These are phyloP conservation scores for Lacanobia wlatinum DNA, from an alignment of 2,888 invertebrate species.

Conservation along the genomic window DNA sequence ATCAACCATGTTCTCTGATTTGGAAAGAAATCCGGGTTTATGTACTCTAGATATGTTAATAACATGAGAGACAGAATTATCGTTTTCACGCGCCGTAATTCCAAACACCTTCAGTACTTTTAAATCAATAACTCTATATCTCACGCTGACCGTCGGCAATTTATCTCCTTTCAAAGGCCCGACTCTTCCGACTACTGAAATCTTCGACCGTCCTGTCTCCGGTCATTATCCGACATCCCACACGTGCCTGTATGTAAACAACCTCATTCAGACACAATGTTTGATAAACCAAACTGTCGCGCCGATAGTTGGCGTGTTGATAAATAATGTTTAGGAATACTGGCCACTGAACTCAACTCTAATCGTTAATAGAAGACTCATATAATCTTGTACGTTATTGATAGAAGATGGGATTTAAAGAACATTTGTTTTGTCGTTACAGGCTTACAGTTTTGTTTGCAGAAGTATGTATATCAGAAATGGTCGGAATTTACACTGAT, in stretches of 20 bases:
- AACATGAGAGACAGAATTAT: background rate
- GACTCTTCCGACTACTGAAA: conserved; percentile 39
- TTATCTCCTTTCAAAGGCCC: conserved; percentile 12
- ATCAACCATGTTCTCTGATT: background rate
- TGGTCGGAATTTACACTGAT: background rate
- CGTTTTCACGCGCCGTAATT: background rate
- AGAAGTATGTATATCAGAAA: background rate
- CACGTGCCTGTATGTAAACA: conserved; percentile 74
- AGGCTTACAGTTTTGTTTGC: background rate
- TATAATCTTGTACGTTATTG: background rate
- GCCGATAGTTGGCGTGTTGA: conserved; percentile 53
- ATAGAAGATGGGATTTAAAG: background rate
- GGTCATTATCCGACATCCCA: conserved; percentile 56
- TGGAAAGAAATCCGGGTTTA: background rate
- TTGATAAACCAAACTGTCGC: conserved; percentile 66
- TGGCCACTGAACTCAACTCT: conserved; percentile 9
- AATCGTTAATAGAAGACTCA: conserved; percentile 1
- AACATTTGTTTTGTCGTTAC: background rate
- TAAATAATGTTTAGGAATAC: conserved; percentile 57
- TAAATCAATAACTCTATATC: conserved; percentile 16
- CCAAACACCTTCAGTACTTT: background rate
- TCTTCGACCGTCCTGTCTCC: conserved; percentile 45
- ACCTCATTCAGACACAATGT: conserved; percentile 61
- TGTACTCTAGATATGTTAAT: no score
- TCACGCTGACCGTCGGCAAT: conserved; percentile 7